Conservation (phyloP, 1,140 invertebrate species). For the Nylanderia fulva region DNA sequence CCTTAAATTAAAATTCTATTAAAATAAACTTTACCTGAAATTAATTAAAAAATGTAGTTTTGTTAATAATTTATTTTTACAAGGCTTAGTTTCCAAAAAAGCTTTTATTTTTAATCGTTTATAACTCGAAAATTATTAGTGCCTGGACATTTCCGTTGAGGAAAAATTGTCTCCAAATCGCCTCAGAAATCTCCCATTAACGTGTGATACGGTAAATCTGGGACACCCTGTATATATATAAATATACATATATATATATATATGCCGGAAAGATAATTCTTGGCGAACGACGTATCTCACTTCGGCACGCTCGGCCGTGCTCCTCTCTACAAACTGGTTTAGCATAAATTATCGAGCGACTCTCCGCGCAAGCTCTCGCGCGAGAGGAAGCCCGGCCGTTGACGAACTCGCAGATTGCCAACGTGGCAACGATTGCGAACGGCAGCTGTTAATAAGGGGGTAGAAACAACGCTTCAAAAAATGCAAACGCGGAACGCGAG, state of each 20-base stretch:
- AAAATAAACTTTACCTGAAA: too few species aligned
- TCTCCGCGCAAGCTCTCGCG: not conserved
- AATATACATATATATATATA: not conserved
- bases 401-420: not conserved
- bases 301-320: not conserved
- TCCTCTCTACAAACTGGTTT: not conserved
- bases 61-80: too few species aligned
- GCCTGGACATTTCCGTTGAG: too few species aligned
- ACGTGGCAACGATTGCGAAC: slow-evolving; percentile 9
- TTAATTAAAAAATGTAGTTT: too few species aligned
- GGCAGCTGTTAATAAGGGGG: slow-evolving; percentile 25
- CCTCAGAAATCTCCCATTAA: too few species aligned
- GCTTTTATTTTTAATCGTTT: too few species aligned
- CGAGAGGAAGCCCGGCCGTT: not conserved
- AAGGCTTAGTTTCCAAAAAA: too few species aligned
- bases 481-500: slow-evolving; percentile 25
- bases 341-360: slow-evolving; percentile 26
- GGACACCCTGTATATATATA: too few species aligned
- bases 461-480: slow-evolving; percentile 18
- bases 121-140: too few species aligned
- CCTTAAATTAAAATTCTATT: too few species aligned
- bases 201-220: too few species aligned
- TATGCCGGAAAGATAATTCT: not conserved
- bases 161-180: too few species aligned
- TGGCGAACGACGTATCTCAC: not conserved